Conservation (phyloP, 2,888 invertebrate species). For the Tinea trinotella region DNA sequence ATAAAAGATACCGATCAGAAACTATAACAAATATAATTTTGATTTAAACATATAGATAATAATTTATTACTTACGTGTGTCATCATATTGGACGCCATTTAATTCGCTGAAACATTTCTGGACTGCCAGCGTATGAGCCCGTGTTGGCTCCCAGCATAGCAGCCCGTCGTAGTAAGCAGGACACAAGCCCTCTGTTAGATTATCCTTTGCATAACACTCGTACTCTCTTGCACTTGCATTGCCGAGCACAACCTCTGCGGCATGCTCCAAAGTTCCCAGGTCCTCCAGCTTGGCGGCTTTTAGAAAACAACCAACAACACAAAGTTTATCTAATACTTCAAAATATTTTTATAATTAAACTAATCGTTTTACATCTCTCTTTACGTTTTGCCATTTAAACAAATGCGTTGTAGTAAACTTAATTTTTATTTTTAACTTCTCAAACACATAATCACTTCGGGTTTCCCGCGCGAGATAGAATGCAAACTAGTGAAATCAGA, state of each 20-base stretch:
- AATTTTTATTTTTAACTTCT: background rate
- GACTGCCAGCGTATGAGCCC: conserved; percentile 76
- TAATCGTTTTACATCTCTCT: background rate
- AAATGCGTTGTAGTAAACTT: background rate
- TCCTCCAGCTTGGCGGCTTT: conserved; percentile 61
- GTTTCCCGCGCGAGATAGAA: background rate
- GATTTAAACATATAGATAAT: too few species aligned
- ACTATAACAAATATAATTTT: too few species aligned
- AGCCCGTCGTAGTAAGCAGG: conserved; percentile 81
- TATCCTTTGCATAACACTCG: conserved; percentile 46
- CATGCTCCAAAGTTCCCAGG: conserved; percentile 47
- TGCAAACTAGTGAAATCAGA: conserved; percentile 27
- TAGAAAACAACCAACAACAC: background rate
- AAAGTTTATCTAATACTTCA: background rate
- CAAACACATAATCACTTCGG: background rate
- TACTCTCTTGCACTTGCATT: conserved; percentile 43
- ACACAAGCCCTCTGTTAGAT: conserved; percentile 59
- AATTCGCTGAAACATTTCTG: conserved; percentile 86
- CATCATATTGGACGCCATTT: conserved; percentile 84
- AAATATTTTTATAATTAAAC: background rate
- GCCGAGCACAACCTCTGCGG: conserved; percentile 29
- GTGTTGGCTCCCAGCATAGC: conserved; percentile 88
- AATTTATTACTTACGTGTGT: conserved; percentile 82
- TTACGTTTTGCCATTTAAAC: background rate
- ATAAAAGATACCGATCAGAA: too few species aligned